Conservation (phyloP, 1,140 invertebrate species). For the Aphelenchoides besseyi region DNA sequence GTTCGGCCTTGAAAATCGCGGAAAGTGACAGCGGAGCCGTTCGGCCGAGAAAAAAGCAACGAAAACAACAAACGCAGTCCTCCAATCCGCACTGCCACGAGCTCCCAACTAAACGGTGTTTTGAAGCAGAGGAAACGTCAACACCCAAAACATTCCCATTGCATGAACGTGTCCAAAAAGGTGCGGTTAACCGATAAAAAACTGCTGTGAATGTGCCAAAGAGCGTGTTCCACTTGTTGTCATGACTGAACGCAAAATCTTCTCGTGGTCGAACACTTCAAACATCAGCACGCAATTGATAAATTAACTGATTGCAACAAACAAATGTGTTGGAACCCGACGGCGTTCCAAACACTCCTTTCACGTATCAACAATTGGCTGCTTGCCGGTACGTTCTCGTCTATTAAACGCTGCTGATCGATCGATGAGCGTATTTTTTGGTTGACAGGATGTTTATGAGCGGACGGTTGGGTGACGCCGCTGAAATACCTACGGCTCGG, state of each 20-base stretch:
- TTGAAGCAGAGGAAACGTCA: background rate
- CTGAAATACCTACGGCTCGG: background rate
- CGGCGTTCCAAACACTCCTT: background rate
- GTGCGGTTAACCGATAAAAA: background rate
- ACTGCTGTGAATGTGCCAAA: background rate
- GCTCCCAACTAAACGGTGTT: background rate
- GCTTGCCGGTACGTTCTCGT: background rate
- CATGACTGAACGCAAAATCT: background rate
- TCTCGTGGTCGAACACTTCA: too few species aligned
- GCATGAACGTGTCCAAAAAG: too few species aligned
- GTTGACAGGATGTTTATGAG: slow-evolving; percentile 1
- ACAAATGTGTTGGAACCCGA: background rate
- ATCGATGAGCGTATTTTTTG: background rate
- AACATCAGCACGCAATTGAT: background rate
- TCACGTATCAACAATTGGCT: background rate
- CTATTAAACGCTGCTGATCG: too few species aligned
- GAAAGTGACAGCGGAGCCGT: slow-evolving; percentile 2
- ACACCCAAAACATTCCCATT: background rate
- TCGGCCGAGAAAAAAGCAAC: background rate
- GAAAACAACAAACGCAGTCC: background rate
- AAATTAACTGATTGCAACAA: background rate
- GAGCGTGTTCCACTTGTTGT: background rate
- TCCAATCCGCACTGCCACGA: background rate
- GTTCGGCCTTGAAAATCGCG: background rate
- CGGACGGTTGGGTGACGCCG: background rate